Base-by-base conservation (phyloP, 2,113 vertebrate species). In the Catharus fuscescens region DNA sequence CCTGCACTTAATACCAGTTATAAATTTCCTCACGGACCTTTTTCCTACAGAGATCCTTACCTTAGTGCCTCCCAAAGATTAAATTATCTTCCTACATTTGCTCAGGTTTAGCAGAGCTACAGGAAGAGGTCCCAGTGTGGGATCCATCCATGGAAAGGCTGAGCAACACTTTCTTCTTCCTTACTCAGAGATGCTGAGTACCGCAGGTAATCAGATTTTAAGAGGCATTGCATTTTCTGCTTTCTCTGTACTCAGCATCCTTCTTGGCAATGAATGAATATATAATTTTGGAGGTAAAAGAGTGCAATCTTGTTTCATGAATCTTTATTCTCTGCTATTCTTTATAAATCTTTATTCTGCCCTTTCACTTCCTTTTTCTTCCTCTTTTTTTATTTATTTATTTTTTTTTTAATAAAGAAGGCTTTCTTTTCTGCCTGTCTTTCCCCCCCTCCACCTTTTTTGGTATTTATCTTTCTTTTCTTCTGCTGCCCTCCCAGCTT, bases 401-500 rank as follows among this genome's bases (percentile, higher is more conserved):
- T n/a, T 34, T 44, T 65, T 32, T 60, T 84, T 79, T 73, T 14
- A 40, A 40, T 40, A 31, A 72, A 61, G 64, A 77, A 6, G 31
- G 11, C 52, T 93, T 96, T 84, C 50, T 84, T 84, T 79, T 72
- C 26, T 25, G 76, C 31, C 65, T 40, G n/a, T 65, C 72, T 61
- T 77, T 53, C 61, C 31, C 9, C 14, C 53, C 7, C 8, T 3
- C 9, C 4, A 9, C 15, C 21, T 52, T 71, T 76, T 94, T 94
- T 94, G 90, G 84, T 91, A 95, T 97, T 96, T 93, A 91, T 96
- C 84, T 91, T 88, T 74, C 86, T 94, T 95, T 96, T 91, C 90
- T 96, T 67, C 77, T 94, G 52, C 90, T 97, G 94, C 95, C 93
- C 96, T 97, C 97, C 90, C 88, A 96, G 95, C 94, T 95, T 96